Evolutionary conservation across 2,113 vertebrate species (phyloP), one percentile per base, ranked within the genome.

Genomic region (Oncorhynchus keta): DNA sequence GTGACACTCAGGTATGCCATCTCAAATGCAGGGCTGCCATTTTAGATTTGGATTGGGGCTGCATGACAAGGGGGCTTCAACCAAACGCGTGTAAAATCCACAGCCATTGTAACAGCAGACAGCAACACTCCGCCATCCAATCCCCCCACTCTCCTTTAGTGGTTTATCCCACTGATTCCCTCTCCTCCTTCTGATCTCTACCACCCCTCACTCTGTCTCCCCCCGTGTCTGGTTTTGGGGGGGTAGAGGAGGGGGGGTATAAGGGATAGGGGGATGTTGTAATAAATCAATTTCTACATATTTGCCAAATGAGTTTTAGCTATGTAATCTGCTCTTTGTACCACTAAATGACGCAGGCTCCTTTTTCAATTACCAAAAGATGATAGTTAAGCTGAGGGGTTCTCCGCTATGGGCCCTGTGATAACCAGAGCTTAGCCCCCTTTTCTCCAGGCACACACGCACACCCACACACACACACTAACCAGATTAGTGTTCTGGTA

Each of bases 401-500:
- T 90, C 89, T 88, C 87, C 87, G 90, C 89, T 73, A 67, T 82
- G 86, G 87, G 79, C 81, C 81, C 83, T 64, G 79, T 48, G 85
- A 84, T 88, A 89, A 85, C 85, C 57, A 64, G 78, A 82, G 85
- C 87, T 84, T 83, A 86, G 79, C 75, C 84, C 83, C 79, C 80
- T 87, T 84, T 87, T 84, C 86, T 80, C 83, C 82, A 51, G 35
- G n/a, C 39, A 39, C 2, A 86, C 79, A 83, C 88, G 84, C 75
- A 81, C 84, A 82, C 81, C 69, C 75, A 81, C 77, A 66, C 94
- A 94, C 92, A 93, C 93, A 94, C 93, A 93, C 95, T 97, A 97
- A 98, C 96, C 95, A 97, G 96, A 97, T 99, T 97, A 97, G 80
- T 93, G 95, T 94, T 92, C 85, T 92, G 95, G 92, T 90, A 96